A percentile compares a stretch with the other conserved stretches of the same genome.
Evolutionary conservation across 1,140 invertebrate genomes (phyloP).

Genomic region (Drosophila simulans): DNA sequence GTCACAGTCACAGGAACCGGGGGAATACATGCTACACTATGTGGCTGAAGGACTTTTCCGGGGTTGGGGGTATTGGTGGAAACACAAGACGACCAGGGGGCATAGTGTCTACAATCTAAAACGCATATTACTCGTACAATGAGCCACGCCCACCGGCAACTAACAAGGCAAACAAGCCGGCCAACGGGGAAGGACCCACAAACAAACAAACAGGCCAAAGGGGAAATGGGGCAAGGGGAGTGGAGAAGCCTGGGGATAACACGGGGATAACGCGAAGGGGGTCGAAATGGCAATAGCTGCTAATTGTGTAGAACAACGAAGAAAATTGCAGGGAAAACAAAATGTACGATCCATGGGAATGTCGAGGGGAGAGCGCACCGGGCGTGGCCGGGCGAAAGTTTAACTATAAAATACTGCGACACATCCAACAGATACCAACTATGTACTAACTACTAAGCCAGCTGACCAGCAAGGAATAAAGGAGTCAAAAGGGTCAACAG

Average conservation of each 20-base stretch:
- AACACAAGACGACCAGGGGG: constrained; percentile 16
- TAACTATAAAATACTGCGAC: constrained; percentile 70
- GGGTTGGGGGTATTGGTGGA: constrained; percentile 10
- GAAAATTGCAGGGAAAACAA: constrained; percentile 81
- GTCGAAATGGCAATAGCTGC: constrained; percentile 57
- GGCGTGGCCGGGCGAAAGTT: constrained; percentile 53
- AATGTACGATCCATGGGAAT: constrained; percentile 67
- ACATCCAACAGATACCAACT: constrained; percentile 50
- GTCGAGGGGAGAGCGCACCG: constrained; percentile 41
- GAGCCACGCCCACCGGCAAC: constrained; percentile 58
- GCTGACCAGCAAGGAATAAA: constrained; percentile 26
- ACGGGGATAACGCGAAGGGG: not conserved
- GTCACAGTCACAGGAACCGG: constrained; percentile 51
- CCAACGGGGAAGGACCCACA: constrained; percentile 22
- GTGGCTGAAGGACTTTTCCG: not conserved
- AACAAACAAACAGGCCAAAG: constrained; percentile 41
- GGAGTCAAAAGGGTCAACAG: not conserved
- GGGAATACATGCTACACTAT: constrained; percentile 1
- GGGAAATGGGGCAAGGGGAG: constrained; percentile 6
- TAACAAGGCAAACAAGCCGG: constrained; percentile 48
- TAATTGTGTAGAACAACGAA: constrained; percentile 81
- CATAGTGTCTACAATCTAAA: constrained; percentile 42
- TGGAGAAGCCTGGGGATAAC: too few species aligned
- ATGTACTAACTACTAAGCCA: constrained; percentile 27
- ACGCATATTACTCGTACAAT: constrained; percentile 66